Conservation (phyloP, 1,140 invertebrate genomes). For the Drosophila oshimai region DNA sequence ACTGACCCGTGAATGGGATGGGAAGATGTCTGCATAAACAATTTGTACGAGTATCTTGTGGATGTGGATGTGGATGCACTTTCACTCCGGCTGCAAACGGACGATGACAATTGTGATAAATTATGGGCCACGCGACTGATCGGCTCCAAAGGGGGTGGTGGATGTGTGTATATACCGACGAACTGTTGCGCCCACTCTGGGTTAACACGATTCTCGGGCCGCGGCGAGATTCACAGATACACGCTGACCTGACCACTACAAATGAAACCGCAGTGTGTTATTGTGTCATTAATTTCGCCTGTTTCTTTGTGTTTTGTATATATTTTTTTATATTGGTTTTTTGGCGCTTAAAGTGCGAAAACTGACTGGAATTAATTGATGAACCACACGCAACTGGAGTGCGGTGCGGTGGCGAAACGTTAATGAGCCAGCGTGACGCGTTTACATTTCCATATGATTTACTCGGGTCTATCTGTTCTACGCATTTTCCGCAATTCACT, state of each 20-base stretch:
- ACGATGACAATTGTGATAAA: conserved; percentile 73
- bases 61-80: conserved; percentile 61
- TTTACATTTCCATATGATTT: conserved; percentile 66
- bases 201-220: neutral
- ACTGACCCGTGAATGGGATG: conserved; percentile 50
- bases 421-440: conserved; percentile 66
- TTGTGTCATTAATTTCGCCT: conserved; percentile 62
- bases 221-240: conserved; percentile 3
- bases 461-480: conserved; percentile 34
- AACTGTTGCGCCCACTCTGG: conserved; percentile 9
- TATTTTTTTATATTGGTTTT: conserved; percentile 11
- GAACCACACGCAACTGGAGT: conserved; percentile 47
- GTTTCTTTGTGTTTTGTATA: conserved; percentile 7
- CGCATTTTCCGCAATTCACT: conserved; percentile 62
- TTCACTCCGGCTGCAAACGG: conserved; percentile 7
- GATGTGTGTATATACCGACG: neutral
- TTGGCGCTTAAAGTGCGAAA: conserved; percentile 65
- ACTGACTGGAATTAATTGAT: conserved; percentile 68
- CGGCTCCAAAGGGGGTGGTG: neutral
- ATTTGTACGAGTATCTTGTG: conserved; percentile 53
- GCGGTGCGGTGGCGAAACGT: neutral
- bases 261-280: conserved; percentile 59
- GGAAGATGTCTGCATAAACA: conserved; percentile 48
- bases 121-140: conserved; percentile 56
- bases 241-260: conserved; percentile 37